Conservation (phyloP, 2,113 vertebrate species). For the Centropus bengalensis region DNA sequence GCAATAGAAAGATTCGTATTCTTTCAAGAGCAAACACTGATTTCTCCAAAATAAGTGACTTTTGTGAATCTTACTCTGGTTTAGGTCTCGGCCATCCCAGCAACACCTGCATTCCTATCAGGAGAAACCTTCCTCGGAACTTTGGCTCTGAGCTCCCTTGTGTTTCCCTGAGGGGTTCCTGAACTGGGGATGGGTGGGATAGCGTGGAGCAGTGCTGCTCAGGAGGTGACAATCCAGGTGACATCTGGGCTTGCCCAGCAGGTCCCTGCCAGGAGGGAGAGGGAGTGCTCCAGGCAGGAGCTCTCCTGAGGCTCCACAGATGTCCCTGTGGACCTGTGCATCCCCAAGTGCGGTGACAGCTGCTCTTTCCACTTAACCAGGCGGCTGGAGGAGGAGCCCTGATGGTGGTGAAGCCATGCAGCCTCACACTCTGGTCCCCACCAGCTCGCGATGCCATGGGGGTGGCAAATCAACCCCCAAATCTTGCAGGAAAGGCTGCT, state of each 20-base stretch:
- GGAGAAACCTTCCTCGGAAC: background rate
- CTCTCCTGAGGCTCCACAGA: background rate
- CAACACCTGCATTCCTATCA: accelerated
- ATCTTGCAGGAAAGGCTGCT: background rate
- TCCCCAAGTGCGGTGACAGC: background rate
- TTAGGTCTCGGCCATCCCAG: background rate
- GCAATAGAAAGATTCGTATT: no score
- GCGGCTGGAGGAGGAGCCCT: background rate
- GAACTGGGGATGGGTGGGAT: accelerated
- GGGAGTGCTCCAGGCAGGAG: background rate
- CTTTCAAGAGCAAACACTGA: background rate
- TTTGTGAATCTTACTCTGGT: accelerated
- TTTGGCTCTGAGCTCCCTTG: background rate
- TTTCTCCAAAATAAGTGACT: background rate
- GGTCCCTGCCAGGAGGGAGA: background rate
- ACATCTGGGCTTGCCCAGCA: accelerated
- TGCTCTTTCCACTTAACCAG: background rate
- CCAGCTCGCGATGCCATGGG: background rate
- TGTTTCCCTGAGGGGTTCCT: background rate
- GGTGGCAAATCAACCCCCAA: accelerated
- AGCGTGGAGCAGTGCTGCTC: accelerated
- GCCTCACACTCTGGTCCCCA: background rate
- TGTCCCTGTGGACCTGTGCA: accelerated
- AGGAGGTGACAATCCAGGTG: accelerated
- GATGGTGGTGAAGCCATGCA: background rate